Evolutionary conservation across 2,888 invertebrate genomes (phyloP), one percentile per base, ranked within the genome.

Genomic region (Sinohyriopsis cumingii): DNA sequence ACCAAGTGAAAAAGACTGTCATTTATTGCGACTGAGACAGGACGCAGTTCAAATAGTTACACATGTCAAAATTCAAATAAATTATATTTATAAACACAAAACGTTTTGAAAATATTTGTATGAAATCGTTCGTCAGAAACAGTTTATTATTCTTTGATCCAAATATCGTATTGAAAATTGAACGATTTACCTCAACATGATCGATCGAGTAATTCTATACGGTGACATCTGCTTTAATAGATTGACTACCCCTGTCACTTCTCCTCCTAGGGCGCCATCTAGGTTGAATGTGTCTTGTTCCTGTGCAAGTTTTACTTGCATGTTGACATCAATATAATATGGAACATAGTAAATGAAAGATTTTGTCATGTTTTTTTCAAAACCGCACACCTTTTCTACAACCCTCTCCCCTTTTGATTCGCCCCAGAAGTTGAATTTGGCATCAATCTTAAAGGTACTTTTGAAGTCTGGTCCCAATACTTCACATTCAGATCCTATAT

Each of bases 301-400:
- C 56, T 24, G 12, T 4, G 12, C 12, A 15, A 64, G 28, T 5
- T 55, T 7, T 18, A 24, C 64, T 22, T 9, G 22, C 56, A 59
- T 6, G 1, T 19, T 20, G 24, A 55, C 69, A 55, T 69, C 63
- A 19, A 59, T 22, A 28, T 66, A 69, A 28, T 66, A 72, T 12
- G 75, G 75, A 24, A 70, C 56, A 54, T 72, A 72, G 19, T 61
- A 6, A 4, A 72, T 64, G 28, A 63, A 62, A 6, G 60, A 55
- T 56, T 65, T 69, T 12, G 22, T 28, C 70, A 75, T 72, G 56
- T 75, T 61, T 20, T 59, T 72, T n/a, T 75, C 70, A 55, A 75
- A 75, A 3, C 72, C 72, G 61, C 75, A 75, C 1, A 75, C 65
- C 45, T 67, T 33, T 5, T 67, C 66, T 3, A 62, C 6, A n/a